Base-by-base conservation (phyloP, 2,113 vertebrate genomes). In the Anser cygnoides region DNA sequence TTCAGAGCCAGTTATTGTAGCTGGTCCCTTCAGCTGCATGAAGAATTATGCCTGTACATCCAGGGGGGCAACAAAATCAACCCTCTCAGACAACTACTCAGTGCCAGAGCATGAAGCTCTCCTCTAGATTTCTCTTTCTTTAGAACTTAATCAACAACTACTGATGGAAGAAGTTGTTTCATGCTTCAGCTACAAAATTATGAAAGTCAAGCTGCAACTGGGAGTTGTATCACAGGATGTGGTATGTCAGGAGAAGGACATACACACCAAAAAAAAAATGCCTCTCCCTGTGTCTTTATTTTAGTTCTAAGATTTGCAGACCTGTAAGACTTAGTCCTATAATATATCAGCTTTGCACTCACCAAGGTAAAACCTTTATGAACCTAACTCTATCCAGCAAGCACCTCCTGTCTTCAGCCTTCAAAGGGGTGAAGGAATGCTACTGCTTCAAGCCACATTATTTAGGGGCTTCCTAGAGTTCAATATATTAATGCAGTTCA, bases 401-500 rank as follows among this genome's bases (percentile, higher is more conserved):
- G 65, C 55, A 22, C 4, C 20, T 22, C 52, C 50, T 29, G 62
- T 35, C 57, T 92, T 88, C 26, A 17, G 41, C 90, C 58, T 94
- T 90, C 70, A 84, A 84, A 87, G 50, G 5, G 10, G 52, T 79
- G 79, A 89, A 90, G 22, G 90, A 95, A 89, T 63, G 54, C 13
- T 68, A 75, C 81, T 46, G 12, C 61, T 52, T 89, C 55, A 46
- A 49, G 39, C 35, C 68, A 73, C n/a, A 43, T 92, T 87, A 92
- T 94, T 92, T 87, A 94, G 58, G 44, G 54, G 6, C 49, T 57
- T 89, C 81, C 75, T 80, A 46, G 58, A 89, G 54, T 94, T 97
- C 90, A 55, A 25, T 74, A 39, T 76, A 76, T 92, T 87, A 97
- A 83, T 11, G 15, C 50, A 89, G 57, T 66, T 93, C 55, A 58